phyloP scores from a whole-genome alignment of 2,113 vertebrate species.

The Psephotus haematonotus region DNA sequence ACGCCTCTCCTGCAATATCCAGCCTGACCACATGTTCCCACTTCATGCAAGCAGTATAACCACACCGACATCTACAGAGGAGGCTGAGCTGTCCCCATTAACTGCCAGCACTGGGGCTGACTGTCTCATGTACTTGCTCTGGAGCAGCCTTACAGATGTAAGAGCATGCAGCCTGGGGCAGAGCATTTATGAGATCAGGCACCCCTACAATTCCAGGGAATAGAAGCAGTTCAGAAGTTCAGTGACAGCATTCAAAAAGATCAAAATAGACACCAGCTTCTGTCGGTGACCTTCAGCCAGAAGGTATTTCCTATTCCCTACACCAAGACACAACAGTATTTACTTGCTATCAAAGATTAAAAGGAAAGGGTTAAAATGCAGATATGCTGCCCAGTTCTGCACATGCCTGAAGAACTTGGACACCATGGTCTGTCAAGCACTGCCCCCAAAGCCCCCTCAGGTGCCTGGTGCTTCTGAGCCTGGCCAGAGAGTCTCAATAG shows the following conservation, averaged over 20 bases:
- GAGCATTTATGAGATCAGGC: not conserved
- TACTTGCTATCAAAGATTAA: not conserved
- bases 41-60: not conserved
- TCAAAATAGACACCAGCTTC: not conserved
- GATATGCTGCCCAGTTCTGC: not conserved
- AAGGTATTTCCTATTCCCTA: not conserved
- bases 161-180: not conserved
- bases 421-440: not conserved
- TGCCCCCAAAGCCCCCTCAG: not conserved
- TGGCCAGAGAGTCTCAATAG: not conserved
- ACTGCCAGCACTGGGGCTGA: not conserved
- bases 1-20: not conserved
- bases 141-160: rapidly evolving
- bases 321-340: not conserved
- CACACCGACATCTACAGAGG: not conserved
- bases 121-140: not conserved
- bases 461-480: not conserved
- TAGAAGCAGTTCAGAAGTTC: not conserved
- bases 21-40: not conserved
- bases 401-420: not conserved
- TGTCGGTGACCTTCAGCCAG: not conserved
- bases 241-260: not conserved
- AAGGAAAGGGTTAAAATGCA: not conserved
- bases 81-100: not conserved
- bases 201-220: not conserved